These are phyloP conservation scores for Reticulitermes lucifugus DNA, from an alignment of 2,888 invertebrate genomes.

Conservation along the genomic window DNA sequence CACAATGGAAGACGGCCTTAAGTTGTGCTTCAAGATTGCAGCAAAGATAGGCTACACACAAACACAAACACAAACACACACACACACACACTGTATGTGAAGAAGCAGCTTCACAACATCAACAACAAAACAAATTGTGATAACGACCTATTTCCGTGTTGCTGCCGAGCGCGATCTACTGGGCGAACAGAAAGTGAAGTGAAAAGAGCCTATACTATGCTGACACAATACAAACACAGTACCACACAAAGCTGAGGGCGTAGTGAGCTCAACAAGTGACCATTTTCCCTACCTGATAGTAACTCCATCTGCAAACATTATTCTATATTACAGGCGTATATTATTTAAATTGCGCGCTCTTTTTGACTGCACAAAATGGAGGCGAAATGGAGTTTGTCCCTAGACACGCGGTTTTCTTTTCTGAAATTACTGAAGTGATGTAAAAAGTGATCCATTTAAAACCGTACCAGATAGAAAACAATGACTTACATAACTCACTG, in stretches of 20 bases:
- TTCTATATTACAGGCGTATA: too few relatives aligned
- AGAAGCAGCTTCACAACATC: constrained; percentile 18
- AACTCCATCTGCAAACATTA: too few relatives aligned
- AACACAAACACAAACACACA: constrained; percentile 26
- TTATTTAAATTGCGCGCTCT: too few relatives aligned
- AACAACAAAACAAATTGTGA: constrained; percentile 26
- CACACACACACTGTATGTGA: constrained; percentile 30
- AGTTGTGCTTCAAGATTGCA: constrained; percentile 10
- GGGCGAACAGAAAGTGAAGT: not conserved
- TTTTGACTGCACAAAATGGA: too few relatives aligned
- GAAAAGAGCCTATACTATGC: not conserved
- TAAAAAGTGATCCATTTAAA: too few relatives aligned
- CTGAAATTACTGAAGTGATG: too few relatives aligned
- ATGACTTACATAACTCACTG: too few relatives aligned
- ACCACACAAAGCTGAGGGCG: not conserved
- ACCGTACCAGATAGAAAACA: too few relatives aligned
- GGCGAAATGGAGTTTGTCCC: too few relatives aligned
- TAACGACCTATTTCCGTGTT: constrained; percentile 32
- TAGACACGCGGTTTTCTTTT: too few relatives aligned
- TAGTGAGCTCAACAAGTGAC: not conserved
- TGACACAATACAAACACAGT: not conserved
- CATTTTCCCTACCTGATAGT: not conserved
- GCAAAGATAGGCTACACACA: constrained; percentile 25
- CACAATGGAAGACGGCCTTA: constrained; percentile 54
- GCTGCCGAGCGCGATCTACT: not conserved